Percentiles rank a stretch among this genome's conserved stretches.
phyloP scores from a whole-genome alignment of 1,140 invertebrate genomes.

The Nasonia vitripennis region DNA sequence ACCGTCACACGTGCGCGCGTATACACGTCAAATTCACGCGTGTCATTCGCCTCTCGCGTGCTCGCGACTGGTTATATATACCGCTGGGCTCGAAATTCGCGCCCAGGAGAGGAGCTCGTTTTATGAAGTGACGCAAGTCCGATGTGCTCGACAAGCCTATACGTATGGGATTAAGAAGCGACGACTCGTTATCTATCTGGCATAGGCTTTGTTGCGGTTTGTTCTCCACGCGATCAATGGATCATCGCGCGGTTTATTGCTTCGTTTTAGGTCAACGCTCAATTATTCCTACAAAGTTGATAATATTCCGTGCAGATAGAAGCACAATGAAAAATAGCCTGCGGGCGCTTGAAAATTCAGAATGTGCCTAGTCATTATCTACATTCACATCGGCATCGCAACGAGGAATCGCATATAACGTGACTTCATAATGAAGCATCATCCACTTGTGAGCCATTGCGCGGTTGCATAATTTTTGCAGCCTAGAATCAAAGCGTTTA shows the following conservation, averaged over 20 bases:
- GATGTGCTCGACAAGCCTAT: too few relatives aligned
- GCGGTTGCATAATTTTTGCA: conserved; percentile 15
- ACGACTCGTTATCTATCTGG: not conserved
- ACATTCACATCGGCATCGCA: not conserved
- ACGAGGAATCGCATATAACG: not conserved
- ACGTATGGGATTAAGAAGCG: not conserved
- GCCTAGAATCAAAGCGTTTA: too few relatives aligned
- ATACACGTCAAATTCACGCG: not conserved
- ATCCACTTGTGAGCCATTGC: conserved; percentile 10
- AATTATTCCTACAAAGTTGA: not conserved
- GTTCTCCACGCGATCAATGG: not conserved
- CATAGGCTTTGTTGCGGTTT: not conserved
- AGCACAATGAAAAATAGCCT: too few relatives aligned
- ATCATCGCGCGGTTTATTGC: not conserved
- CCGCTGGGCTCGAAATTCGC: not conserved
- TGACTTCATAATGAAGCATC: conserved; percentile 23
- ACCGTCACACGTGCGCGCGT: not conserved
- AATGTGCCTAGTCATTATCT: conserved; percentile 9
- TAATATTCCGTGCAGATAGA: too few relatives aligned
- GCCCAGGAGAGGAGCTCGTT: not conserved
- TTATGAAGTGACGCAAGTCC: not conserved
- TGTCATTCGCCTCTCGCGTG: not conserved
- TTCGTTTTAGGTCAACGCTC: not conserved
- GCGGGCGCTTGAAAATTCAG: not conserved
- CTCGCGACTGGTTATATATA: too few relatives aligned